Base-by-base conservation (phyloP, 2,113 vertebrate species). In the Sander vitreus region DNA sequence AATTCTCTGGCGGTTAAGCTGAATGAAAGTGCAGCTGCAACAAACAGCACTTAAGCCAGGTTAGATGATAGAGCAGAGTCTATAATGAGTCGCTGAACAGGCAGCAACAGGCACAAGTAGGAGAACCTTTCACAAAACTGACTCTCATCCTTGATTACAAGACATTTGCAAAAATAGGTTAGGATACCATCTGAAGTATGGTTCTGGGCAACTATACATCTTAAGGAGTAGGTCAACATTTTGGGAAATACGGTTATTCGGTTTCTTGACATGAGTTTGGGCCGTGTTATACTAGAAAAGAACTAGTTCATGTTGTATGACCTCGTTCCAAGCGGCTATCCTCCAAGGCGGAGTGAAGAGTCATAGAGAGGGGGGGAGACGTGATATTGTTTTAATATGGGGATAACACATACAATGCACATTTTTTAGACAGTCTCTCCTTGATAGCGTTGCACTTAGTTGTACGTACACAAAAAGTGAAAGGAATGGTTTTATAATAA, bases 1-100 rank as follows among this genome's bases (percentile, higher is more conserved):
- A 83, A 85, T 25, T 85, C 47, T 74, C 59, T 53, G 23, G 74
- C 3, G 64, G 74, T 88, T 83, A 54, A 53, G 72, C 78, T 83
- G 79, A 88, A 85, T 86, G 78, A 88, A 92, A 89, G 88, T 59
- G 76, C 81, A 85, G 85, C 85, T 83, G 78, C 71, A 87, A 74
- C 74, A 87, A 88, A 87, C 83, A 88, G 73, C 25, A 66, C 77
- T 83, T 84, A 88, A 91, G 63, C 74, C 84, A 78, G 25, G 73
- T 68, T 68, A 76, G 83, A 87, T 84, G 88, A 90, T 81, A 76
- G 81, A 75, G 79, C 57, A 39, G 53, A 5, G 51, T 12, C 71
- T 50, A 75, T 10, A 13, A 39, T 51, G 77, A 82, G 59, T 23
- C 5, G 1, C 63, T 63, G 80, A 83, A 66, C 80, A 93, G 67